Evolutionary conservation across 2,113 vertebrate genomes (phyloP).

Genomic region (Neolamprologus toae): DNA sequence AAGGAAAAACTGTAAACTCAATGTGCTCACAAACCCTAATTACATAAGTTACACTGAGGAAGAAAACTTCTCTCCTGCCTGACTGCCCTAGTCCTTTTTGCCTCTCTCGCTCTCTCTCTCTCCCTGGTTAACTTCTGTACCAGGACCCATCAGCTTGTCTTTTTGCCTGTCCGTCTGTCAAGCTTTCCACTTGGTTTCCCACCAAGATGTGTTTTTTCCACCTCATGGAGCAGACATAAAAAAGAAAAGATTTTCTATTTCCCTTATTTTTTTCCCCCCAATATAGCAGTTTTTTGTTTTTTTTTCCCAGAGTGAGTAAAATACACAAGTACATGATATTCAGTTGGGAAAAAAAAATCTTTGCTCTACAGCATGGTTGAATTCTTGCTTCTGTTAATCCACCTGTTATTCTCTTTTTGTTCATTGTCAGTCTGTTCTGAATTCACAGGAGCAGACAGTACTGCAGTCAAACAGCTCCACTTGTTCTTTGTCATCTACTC

Average conservation of each 20-base stretch:
- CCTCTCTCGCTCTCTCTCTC: neutral
- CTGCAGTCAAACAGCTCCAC: neutral
- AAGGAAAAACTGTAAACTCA: neutral
- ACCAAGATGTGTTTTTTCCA: neutral
- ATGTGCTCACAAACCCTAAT: neutral
- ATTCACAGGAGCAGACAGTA: neutral
- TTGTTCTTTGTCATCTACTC: neutral
- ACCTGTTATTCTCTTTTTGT: neutral
- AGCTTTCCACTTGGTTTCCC: neutral
- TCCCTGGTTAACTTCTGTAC: neutral
- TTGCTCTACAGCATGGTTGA: neutral
- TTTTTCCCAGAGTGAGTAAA: neutral
- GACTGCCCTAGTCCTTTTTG: neutral
- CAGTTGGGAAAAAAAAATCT: neutral
- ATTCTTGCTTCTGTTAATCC: neutral
- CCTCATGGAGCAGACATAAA: neutral
- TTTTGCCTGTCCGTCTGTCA: neutral
- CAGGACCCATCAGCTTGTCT: neutral
- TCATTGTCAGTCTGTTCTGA: neutral
- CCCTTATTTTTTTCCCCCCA: fast-evolving
- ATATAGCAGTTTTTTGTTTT: fast-evolving
- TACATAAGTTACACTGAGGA: neutral
- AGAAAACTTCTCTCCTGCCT: neutral
- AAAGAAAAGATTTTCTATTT: neutral
- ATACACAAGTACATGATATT: neutral